phyloP scores from a whole-genome alignment of 2,113 vertebrate genomes.

The Gallinago paraguaiae region DNA sequence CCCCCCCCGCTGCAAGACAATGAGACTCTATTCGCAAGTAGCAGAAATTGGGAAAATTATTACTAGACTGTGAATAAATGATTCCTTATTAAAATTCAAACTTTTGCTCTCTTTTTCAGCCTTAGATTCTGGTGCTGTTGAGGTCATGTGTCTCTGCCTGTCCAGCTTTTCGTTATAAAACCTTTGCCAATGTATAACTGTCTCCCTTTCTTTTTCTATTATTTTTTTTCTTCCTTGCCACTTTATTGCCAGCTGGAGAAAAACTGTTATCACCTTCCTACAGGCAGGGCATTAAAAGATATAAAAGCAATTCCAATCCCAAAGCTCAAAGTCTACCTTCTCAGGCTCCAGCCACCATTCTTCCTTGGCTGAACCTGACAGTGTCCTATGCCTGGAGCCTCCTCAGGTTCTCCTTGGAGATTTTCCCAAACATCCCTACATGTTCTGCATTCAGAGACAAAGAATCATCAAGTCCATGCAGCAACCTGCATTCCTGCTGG shows the following conservation, averaged over 20 bases:
- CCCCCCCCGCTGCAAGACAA: rapidly evolving
- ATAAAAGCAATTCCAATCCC: slow-evolving; percentile 28
- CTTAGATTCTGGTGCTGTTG: neutral
- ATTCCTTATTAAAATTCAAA: neutral
- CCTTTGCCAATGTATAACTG: neutral
- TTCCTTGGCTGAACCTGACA: neutral
- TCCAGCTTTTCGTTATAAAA: neutral
- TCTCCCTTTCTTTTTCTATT: neutral
- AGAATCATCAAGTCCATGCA: neutral
- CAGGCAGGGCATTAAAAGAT: neutral
- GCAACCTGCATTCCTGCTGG: neutral
- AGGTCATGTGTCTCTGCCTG: neutral
- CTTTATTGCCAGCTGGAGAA: neutral
- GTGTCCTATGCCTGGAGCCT: neutral
- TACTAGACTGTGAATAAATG: neutral
- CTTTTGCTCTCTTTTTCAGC: neutral
- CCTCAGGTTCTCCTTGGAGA: neutral
- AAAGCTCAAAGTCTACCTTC: neutral
- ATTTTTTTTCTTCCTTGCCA: neutral
- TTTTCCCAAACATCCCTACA: neutral
- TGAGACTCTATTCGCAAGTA: rapidly evolving
- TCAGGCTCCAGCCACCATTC: neutral
- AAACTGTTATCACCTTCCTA: slow-evolving; percentile 3
- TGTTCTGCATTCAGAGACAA: neutral
- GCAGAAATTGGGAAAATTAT: neutral